Evolutionary conservation across 2,797 vertebrate genomes (phyloP).

Genomic region (Huso huso): DNA sequence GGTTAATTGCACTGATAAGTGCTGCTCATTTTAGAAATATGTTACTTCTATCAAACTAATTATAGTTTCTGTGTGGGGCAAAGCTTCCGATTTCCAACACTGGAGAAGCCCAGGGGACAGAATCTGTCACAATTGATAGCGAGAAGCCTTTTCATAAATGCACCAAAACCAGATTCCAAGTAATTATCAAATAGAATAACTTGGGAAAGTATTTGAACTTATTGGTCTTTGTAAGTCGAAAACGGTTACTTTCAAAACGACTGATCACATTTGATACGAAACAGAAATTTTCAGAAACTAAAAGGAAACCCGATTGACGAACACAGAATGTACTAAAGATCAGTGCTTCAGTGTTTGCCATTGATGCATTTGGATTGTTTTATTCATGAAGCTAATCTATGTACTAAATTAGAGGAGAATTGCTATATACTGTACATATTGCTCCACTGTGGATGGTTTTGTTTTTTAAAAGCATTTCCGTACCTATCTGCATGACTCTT

Average conservation of each 20-base stretch:
- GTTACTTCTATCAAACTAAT: constrained; percentile 40
- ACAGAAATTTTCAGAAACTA: too few relatives aligned
- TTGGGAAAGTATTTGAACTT: constrained; percentile 8
- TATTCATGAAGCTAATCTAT: too few relatives aligned
- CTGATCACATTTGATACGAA: too few relatives aligned
- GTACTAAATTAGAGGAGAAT: too few relatives aligned
- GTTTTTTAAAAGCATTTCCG: constrained; percentile 25
- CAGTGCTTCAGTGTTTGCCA: too few relatives aligned
- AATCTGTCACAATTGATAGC: constrained; percentile 30
- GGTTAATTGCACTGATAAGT: constrained; percentile 58
- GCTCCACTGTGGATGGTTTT: too few relatives aligned
- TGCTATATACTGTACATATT: too few relatives aligned
- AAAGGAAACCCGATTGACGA: too few relatives aligned
- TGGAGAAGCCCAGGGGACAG: constrained; percentile 38
- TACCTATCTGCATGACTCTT: constrained; percentile 98
- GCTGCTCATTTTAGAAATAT: constrained; percentile 42
- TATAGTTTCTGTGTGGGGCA: constrained; percentile 24
- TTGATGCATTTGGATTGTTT: too few relatives aligned
- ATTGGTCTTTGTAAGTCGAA: neutral
- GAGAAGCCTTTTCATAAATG: constrained; percentile 18
- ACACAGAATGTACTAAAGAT: too few relatives aligned
- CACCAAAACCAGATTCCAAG: constrained; percentile 25
- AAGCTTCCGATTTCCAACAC: constrained; percentile 36
- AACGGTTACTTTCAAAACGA: neutral
- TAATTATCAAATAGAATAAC: constrained; percentile 30